phyloP scores from a whole-genome alignment of 2,797 vertebrate species.

The Manis crassicaudata region DNA sequence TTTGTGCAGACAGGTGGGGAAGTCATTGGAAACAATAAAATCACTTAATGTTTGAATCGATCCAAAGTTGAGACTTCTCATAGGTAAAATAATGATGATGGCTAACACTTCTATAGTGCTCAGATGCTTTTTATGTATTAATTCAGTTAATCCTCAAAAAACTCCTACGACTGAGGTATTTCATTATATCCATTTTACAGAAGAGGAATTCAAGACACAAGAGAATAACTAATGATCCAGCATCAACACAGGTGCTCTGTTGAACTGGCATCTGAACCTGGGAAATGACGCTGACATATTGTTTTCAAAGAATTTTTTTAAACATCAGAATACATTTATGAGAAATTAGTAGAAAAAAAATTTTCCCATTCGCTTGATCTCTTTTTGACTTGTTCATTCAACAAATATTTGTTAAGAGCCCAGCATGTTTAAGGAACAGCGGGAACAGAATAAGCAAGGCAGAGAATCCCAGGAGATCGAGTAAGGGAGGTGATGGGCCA shows the following conservation, averaged over 20 bases:
- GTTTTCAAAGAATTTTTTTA: not conserved
- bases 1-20: not conserved
- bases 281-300: not conserved
- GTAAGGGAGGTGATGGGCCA: not conserved
- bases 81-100: constrained; percentile 5
- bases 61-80: not conserved
- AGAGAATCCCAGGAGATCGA: not conserved
- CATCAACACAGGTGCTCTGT: not conserved
- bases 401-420: not conserved
- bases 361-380: not conserved
- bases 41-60: constrained; percentile 2
- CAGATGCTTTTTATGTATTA: constrained; percentile 12
- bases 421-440: not conserved
- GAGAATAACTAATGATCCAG: not conserved
- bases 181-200: not conserved
- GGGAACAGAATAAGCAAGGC: not conserved
- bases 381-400: not conserved
- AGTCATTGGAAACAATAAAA: not conserved
- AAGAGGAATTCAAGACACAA: not conserved
- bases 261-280: not conserved
- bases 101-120: not conserved
- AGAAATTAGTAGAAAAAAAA: not conserved
- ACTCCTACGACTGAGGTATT: not conserved
- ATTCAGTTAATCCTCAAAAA: not conserved
- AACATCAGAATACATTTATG: not conserved